phyloP scores from a whole-genome alignment of 1,140 invertebrate genomes.

The Rhyzopertha dominica region DNA sequence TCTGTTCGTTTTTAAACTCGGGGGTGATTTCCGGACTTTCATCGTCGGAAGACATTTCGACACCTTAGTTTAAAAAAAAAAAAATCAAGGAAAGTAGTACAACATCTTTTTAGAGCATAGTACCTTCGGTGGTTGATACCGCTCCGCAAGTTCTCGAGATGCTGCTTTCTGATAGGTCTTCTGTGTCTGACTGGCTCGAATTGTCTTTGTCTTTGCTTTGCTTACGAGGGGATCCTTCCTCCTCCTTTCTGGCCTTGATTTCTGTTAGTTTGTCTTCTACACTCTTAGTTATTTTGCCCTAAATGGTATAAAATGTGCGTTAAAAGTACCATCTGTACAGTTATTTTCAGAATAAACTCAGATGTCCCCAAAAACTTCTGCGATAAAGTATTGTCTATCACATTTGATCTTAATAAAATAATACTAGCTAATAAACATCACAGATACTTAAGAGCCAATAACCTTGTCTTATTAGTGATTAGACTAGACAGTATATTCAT shows the following conservation, averaged over 20 bases:
- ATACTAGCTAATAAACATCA: no score
- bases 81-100: neutral
- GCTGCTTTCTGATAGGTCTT: constrained; percentile 48
- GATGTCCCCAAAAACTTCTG: no score
- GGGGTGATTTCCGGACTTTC: constrained; percentile 37
- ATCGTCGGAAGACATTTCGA: constrained; percentile 44
- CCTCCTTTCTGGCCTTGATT: constrained; percentile 48
- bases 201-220: constrained; percentile 45
- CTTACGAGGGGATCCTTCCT: constrained; percentile 33
- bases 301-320: no score
- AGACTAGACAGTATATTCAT: no score
- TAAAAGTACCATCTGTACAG: no score
- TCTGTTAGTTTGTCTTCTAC: constrained; percentile 58
- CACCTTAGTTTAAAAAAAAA: constrained; percentile 22
- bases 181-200: constrained; percentile 56
- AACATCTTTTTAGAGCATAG: neutral
- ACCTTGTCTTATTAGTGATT: no score
- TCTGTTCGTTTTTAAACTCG: constrained; percentile 28
- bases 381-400: no score
- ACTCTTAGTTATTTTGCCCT: constrained; percentile 59
- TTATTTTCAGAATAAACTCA: no score
- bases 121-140: constrained; percentile 42
- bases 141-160: constrained; percentile 42
- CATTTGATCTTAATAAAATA: no score
- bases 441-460: no score